phyloP scores from a whole-genome alignment of 2,113 vertebrate species.

The Coracopsis vasa region DNA sequence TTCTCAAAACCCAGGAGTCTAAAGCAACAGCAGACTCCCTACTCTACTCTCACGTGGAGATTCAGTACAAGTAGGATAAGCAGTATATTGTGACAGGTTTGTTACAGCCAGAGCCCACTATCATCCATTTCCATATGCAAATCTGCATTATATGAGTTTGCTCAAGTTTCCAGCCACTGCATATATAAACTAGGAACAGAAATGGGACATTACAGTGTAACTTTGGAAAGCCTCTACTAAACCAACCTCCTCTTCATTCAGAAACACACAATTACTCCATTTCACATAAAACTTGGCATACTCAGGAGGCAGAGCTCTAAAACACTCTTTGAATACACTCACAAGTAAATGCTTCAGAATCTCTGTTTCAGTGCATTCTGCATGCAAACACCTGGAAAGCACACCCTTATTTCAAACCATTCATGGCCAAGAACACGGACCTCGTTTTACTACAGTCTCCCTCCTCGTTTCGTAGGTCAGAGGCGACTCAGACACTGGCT shows the following conservation, averaged over 20 bases:
- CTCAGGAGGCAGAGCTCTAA: background rate
- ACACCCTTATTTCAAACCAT: rapidly evolving
- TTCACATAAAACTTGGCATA: background rate
- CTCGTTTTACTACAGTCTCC: rapidly evolving
- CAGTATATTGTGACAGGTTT: background rate
- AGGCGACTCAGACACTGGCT: rapidly evolving
- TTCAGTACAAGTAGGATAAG: background rate
- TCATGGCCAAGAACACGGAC: rapidly evolving
- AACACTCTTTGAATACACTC: background rate
- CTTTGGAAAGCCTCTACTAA: background rate
- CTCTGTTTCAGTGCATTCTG: rapidly evolving
- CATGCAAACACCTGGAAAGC: background rate
- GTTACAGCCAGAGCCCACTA: background rate
- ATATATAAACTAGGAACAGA: background rate
- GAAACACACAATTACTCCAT: background rate
- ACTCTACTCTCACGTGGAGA: rapidly evolving
- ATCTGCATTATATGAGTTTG: background rate
- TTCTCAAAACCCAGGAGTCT: background rate
- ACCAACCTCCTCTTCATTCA: background rate
- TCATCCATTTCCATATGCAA: background rate
- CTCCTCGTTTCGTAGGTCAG: rapidly evolving
- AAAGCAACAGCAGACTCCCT: background rate
- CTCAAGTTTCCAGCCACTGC: background rate
- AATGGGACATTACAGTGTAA: background rate
- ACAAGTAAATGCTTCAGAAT: rapidly evolving